phyloP scores from a whole-genome alignment of 2,797 vertebrate genomes.

The Sitta carolinensis region DNA sequence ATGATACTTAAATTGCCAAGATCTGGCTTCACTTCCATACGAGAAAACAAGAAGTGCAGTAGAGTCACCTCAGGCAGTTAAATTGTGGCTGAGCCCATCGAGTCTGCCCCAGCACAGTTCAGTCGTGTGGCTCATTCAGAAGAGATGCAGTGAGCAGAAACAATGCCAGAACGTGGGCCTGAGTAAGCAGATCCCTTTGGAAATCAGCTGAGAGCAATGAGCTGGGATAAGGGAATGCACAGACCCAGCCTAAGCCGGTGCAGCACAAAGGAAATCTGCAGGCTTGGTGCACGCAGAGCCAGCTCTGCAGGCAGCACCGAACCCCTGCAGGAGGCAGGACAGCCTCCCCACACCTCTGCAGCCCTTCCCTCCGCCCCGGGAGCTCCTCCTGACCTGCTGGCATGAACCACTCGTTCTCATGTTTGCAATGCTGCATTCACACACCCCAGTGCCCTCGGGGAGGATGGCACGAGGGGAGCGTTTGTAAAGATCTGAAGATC shows the following conservation, averaged over 20 bases:
- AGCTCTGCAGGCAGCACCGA: background rate
- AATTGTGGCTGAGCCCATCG: accelerated
- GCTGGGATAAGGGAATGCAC: background rate
- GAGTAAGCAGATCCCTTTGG: background rate
- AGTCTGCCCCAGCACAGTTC: background rate
- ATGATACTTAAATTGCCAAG: background rate
- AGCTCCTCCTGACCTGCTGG: background rate
- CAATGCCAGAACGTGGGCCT: background rate
- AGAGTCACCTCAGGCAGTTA: background rate
- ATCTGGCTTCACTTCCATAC: background rate
- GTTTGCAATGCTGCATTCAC: background rate
- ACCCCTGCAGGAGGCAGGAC: background rate
- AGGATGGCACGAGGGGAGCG: accelerated
- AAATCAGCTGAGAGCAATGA: background rate
- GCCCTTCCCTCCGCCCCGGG: background rate
- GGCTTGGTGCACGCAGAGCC: background rate
- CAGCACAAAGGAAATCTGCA: background rate
- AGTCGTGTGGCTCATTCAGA: background rate
- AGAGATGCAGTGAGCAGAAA: background rate
- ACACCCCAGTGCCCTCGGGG: background rate
- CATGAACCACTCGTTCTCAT: background rate
- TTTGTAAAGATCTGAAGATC: background rate
- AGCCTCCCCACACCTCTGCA: background rate
- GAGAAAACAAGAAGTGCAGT: background rate
- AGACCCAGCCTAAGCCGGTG: background rate